Base-by-base conservation (phyloP, 2,113 vertebrate species). In the Pelecanus crispus region DNA sequence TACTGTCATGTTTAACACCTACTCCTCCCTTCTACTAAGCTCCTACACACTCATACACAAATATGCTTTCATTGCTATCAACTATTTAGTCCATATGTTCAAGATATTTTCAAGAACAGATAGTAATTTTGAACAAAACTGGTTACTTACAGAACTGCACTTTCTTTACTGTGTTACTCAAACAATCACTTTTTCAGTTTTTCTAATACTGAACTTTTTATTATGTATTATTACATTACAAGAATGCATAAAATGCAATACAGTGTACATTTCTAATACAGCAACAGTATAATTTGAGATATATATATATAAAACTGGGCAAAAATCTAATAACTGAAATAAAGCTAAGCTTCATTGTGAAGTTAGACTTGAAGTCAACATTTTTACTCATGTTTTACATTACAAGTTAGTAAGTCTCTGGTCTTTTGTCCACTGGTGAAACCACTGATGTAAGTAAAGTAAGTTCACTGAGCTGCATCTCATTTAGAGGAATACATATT, bases 1-100 rank as follows among this genome's bases (percentile, higher is more conserved):
- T 63, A 81, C 87, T 93, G 93, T 95, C 92, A 93, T 96, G 55
- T 52, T 85, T 93, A 80, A 93, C 95, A 93, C 79, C 93, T 95
- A 85, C 92, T 90, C 80, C 67, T 92, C 55, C 81, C 62, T 84
- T 94, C 89, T 94, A 42, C 40, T 84, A 34, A 73, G 86, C 94
- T 88, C 95, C 94, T 65, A 93, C 96, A 87, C 49, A n/a, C 22
- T 87, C 62, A 85, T 49, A 92, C 24, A 95, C 63, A 95, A 92
- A 92, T 59, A 92, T 36, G 67, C 53, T 70, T 80, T 67, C 67
- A 90, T 42, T 77, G 71, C 92, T 77, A 77, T 65, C 36, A 94
- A 77, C 53, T 82, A 77, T 65, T 77, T 90, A 81, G 62, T 62
- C 90, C 85, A 83, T 93, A 90, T 70, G 67, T 88, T 94, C 88